These are phyloP conservation scores for Ladona fulva DNA, from an alignment of 1,140 invertebrate species.

Conservation along the genomic window DNA sequence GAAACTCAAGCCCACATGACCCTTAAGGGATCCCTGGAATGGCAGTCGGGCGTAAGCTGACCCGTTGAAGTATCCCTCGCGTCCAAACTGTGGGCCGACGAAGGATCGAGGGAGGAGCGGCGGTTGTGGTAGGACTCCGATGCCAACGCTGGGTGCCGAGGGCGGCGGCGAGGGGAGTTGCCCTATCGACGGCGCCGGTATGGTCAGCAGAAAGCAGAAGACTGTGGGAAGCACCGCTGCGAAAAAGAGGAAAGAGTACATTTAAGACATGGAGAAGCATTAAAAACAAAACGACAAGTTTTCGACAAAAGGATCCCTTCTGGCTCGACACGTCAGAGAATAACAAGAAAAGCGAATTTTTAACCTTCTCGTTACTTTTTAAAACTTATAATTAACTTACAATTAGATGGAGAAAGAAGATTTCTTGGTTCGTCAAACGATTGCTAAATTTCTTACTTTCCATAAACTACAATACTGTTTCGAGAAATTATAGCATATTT, in stretches of 20 bases:
- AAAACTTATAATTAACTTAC: too few species aligned
- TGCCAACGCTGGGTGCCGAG: neutral
- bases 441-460: too few species aligned
- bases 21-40: constrained; percentile 49
- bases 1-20: constrained; percentile 69
- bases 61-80: constrained; percentile 73
- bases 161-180: neutral
- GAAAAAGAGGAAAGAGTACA: neutral
- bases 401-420: too few species aligned
- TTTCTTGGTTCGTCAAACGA: too few species aligned
- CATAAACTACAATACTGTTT: too few species aligned
- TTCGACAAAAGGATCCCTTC: too few species aligned
- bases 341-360: too few species aligned
- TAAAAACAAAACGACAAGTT: too few species aligned
- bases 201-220: neutral
- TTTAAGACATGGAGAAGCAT: too few species aligned
- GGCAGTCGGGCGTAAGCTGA: constrained; percentile 59
- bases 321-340: too few species aligned
- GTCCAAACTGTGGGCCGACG: constrained; percentile 22
- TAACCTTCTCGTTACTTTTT: too few species aligned
- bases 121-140: neutral
- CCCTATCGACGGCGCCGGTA: neutral
- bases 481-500: too few species aligned
- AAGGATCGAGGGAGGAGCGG: neutral
- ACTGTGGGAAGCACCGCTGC: neutral